Evolutionary conservation across 1,140 invertebrate species (phyloP).

Genomic region (Pogonognathellus flavescens): DNA sequence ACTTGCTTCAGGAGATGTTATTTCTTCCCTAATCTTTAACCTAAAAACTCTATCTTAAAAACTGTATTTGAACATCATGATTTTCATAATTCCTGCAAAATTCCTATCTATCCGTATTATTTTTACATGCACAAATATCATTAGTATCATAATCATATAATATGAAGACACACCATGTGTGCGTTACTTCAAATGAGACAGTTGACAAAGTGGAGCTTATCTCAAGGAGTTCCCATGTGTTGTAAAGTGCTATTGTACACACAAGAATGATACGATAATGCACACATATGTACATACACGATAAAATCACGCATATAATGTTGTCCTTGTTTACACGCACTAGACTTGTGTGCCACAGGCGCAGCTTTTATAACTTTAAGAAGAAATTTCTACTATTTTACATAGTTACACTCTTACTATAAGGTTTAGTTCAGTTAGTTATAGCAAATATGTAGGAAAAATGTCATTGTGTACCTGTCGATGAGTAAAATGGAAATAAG

Average conservation of each 20-base stretch:
- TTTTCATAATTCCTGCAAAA: conserved; percentile 5
- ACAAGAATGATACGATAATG: background rate
- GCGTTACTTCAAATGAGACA: background rate
- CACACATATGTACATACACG: background rate
- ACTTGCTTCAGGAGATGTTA: background rate
- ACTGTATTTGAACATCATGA: background rate
- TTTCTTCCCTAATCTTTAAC: conserved; percentile 12
- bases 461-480: background rate
- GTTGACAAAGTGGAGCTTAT: background rate
- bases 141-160: background rate
- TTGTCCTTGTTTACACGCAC: conserved; percentile 31
- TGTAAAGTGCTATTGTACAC: background rate
- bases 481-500: too few species aligned
- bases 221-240: background rate
- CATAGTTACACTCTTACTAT: too few species aligned
- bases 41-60: background rate
- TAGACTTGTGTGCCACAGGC: background rate
- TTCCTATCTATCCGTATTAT: background rate
- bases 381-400: too few species aligned
- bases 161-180: background rate
- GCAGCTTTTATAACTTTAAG: too few species aligned
- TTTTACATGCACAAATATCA: background rate
- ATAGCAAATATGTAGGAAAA: background rate
- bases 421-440: too few species aligned
- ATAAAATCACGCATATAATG: conserved; percentile 1